These are phyloP conservation scores for Acheta domesticus DNA, from an alignment of 2,888 invertebrate genomes.

Conservation along the genomic window DNA sequence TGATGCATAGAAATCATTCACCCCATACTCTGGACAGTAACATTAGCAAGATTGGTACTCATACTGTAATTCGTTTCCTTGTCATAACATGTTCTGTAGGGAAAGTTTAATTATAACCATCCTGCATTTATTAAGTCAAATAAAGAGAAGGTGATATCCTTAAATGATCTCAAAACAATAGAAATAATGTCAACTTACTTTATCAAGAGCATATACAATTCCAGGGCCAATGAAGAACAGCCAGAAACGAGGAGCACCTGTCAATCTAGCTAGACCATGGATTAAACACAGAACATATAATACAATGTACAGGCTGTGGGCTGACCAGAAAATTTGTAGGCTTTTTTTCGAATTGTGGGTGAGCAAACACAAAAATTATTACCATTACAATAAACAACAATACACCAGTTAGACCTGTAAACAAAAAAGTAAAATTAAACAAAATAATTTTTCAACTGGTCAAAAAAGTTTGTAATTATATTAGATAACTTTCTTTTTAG, in stretches of 20 bases:
- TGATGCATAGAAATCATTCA: too few species aligned
- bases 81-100: too few species aligned
- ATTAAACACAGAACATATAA: constrained; percentile 82
- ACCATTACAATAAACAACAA: constrained; percentile 86
- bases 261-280: constrained; percentile 86
- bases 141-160: too few species aligned
- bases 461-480: too few species aligned
- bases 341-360: constrained; percentile 85
- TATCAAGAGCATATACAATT: constrained; percentile 83
- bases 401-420: constrained; percentile 78
- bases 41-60: too few species aligned
- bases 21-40: too few species aligned
- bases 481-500: too few species aligned
- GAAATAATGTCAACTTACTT: constrained; percentile 52
- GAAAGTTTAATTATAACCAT: too few species aligned
- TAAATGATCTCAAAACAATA: too few species aligned
- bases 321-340: constrained; percentile 95
- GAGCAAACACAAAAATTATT: constrained; percentile 94
- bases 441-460: too few species aligned
- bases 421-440: constrained; percentile 25
- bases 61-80: too few species aligned
- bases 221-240: constrained; percentile 91
- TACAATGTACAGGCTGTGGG: constrained; percentile 83
- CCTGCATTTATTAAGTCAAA: too few species aligned
- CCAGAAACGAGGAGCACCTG: constrained; percentile 91